A percentile compares a stretch with the other conserved stretches of the same genome.
Evolutionary conservation across 2,888 invertebrate genomes (phyloP).

Genomic region (Cephus pulcher): DNA sequence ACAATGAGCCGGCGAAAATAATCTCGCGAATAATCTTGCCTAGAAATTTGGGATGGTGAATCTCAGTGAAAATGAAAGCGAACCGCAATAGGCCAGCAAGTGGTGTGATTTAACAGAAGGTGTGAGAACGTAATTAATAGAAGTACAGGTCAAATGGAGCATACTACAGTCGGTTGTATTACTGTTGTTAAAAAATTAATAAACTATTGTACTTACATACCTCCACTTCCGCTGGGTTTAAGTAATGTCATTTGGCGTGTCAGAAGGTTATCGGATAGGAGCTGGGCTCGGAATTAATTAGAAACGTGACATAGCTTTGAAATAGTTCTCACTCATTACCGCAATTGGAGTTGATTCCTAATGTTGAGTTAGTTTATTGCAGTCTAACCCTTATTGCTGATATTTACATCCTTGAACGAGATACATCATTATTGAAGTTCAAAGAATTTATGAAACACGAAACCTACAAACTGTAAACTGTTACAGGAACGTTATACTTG

Average conservation of each 20-base stretch:
- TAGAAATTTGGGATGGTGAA: not conserved
- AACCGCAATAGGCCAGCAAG: not conserved
- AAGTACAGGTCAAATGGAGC: too few relatives aligned
- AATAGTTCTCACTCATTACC: not conserved
- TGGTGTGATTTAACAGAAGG: not conserved
- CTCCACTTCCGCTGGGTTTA: not conserved
- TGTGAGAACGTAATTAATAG: too few relatives aligned
- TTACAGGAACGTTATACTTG: not conserved
- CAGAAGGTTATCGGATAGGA: not conserved
- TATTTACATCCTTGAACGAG: not conserved
- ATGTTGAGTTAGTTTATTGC: not conserved
- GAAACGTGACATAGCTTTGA: not conserved
- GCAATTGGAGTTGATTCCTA: not conserved
- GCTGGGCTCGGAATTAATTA: not conserved
- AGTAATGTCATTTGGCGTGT: not conserved
- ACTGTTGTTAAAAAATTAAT: conserved; percentile 35
- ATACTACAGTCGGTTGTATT: conserved; percentile 12
- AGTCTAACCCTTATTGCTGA: not conserved
- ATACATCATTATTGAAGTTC: not conserved
- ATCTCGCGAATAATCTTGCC: not conserved
- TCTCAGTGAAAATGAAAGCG: not conserved
- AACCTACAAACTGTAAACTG: not conserved
- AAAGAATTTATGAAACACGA: not conserved
- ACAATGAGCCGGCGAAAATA: not conserved
- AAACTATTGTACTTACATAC: conserved; percentile 28